Percentiles rank a stretch among this genome's conserved stretches.
Evolutionary conservation across 2,797 vertebrate genomes (phyloP).

Genomic region (Micropoecilia bifurca): DNA sequence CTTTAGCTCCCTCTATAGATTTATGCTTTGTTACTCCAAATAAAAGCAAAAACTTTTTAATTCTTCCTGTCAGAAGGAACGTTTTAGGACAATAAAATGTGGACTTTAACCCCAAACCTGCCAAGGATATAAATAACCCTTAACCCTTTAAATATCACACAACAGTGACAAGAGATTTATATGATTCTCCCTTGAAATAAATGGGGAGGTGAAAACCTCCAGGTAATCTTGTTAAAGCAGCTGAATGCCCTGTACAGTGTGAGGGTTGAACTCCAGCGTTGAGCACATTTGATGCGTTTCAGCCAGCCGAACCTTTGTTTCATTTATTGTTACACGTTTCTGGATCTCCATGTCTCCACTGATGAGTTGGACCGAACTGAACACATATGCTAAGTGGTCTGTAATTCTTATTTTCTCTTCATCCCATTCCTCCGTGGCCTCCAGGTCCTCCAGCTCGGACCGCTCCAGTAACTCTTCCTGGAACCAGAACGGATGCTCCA

Average conservation of each 20-base stretch:
- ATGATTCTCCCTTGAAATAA: background rate
- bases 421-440: conserved; percentile 10
- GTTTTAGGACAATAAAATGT: background rate
- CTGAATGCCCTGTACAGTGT: background rate
- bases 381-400: conserved; percentile 16
- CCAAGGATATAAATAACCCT: background rate
- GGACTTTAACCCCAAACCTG: background rate
- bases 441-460: conserved; percentile 60
- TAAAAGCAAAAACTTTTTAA: background rate
- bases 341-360: conserved; percentile 13
- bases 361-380: conserved; percentile 18
- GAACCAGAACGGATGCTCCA: conserved; percentile 87
- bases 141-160: background rate
- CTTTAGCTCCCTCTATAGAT: background rate
- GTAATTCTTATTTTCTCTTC: background rate
- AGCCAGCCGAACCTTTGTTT: background rate
- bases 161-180: background rate
- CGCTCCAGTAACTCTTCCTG: conserved; percentile 77
- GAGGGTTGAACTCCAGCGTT: background rate
- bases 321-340: background rate
- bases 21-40: background rate
- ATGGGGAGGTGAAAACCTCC: background rate
- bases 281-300: conserved; percentile 12
- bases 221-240: background rate
- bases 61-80: background rate